Conservation (phyloP, 2,797 vertebrate species). For the Spea hammondii region DNA sequence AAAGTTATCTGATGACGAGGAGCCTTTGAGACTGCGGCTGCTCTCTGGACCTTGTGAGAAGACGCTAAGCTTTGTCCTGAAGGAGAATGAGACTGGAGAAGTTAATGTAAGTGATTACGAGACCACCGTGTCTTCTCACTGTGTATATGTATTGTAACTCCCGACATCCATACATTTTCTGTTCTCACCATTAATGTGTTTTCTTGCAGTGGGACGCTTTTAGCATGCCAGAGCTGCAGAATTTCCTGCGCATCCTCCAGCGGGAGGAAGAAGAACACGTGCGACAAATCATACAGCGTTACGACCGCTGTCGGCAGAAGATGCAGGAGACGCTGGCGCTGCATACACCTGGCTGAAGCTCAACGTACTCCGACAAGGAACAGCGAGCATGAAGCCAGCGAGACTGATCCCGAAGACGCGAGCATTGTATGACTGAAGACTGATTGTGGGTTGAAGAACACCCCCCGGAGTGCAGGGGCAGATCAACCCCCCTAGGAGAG, state of each 20-base stretch:
- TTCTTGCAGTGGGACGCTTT: constrained; percentile 87
- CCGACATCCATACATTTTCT: background rate
- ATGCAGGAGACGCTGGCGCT: constrained; percentile 80
- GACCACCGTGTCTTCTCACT: background rate
- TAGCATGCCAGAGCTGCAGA: constrained; percentile 87
- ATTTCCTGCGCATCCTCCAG: constrained; percentile 88
- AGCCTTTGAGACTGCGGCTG: constrained; percentile 82
- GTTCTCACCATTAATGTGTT: background rate
- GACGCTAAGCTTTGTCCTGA: constrained; percentile 83
- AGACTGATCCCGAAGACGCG: constrained; percentile 41
- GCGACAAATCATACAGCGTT: constrained; percentile 83
- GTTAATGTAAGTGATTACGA: constrained; percentile 81
- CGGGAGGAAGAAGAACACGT: constrained; percentile 90
- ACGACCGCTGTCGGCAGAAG: constrained; percentile 78
- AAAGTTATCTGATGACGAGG: constrained; percentile 82
- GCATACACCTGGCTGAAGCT: constrained; percentile 78
- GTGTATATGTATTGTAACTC: background rate
- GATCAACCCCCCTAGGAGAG: constrained; percentile 13
- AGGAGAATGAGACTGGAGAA: constrained; percentile 92
- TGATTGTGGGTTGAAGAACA: background rate
- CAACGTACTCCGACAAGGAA: accelerated
- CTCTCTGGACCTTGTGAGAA: constrained; percentile 89
- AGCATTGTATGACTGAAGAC: constrained; percentile 38
- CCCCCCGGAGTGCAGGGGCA: background rate
- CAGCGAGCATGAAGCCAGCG: constrained; percentile 40